Evolutionary conservation across 2,888 invertebrate genomes (phyloP), one percentile per base, ranked within the genome.

Genomic region (Lycocerus yunnanus): DNA sequence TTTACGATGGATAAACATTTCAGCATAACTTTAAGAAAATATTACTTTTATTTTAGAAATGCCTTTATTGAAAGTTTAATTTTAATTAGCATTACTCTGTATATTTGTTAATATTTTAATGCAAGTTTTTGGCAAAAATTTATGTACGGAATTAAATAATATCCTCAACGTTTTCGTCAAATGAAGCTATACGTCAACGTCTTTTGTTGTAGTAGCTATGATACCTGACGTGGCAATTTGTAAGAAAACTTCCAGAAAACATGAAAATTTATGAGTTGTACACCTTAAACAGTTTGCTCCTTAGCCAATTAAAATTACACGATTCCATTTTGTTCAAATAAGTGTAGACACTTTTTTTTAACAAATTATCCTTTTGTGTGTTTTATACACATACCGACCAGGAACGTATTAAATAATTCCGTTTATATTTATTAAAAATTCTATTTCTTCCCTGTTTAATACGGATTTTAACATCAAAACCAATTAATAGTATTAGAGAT

Each of bases 111-210:
- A 43, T 43, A 43, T 43, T n/a, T 43, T n/a, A 43, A 43, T 43
- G n/a, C n/a, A 43, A 43, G n/a, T n/a, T 6, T 43, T 43, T 43
- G 43, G 43, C 43, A 43, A 43, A 43, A 43, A 43, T 43, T 43
- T 43, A 43, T 43, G n/a, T 63, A 21, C 15, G 43, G 66, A 63
- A 69, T 63, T 69, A 69, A 63, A 59, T 68, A 67, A 68, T 68
- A 16, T n/a, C 59, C 24, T n/a, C 27, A 24, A 15, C 18, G 63
- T 69, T 69, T 18, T 69, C 69, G 43, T 69, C 69, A 69, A 61
- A 63, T 69, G 63, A 63, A 61, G 69, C 43, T 58, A 69, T 69
- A 69, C 63, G 69, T 69, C 63, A 69, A 63, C 63, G 69, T 69
- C 69, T 14, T 43, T 69, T 63, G 63, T 63, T 59, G 24, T 68